These are phyloP conservation scores for Tyrannus savana DNA, from an alignment of 2,113 vertebrate genomes.

Conservation along the genomic window DNA sequence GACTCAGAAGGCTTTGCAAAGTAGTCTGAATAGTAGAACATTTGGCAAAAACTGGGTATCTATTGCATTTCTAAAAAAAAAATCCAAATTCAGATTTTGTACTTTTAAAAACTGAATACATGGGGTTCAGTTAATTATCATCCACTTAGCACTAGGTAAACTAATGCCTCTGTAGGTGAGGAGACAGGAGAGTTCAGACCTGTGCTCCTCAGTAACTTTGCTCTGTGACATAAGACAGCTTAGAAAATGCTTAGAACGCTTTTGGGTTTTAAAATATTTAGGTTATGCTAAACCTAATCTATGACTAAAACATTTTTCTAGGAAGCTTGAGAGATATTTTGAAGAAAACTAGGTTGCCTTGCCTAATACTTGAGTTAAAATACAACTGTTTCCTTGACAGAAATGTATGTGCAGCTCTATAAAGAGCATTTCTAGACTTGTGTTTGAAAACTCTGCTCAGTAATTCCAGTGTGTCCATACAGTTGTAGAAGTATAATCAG, in stretches of 20 bases:
- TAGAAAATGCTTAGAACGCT: background rate
- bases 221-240: background rate
- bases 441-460: background rate
- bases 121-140: background rate
- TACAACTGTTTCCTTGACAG: background rate
- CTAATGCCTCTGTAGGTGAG: background rate
- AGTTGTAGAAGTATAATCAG: background rate
- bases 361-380: background rate
- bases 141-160: background rate
- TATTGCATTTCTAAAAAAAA: background rate
- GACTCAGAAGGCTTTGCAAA: background rate
- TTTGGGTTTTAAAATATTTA: background rate
- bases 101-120: background rate
- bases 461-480: background rate
- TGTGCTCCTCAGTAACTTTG: background rate
- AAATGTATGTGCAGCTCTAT: background rate
- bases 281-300: background rate
- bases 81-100: background rate
- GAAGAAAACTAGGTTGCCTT: background rate
- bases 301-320: background rate
- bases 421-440: background rate
- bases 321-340: background rate
- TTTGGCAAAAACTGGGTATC: background rate
- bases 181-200: background rate
- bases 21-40: background rate